Evolutionary conservation across 1,140 invertebrate species (phyloP).

Genomic region (Drosophila subpulchrella): DNA sequence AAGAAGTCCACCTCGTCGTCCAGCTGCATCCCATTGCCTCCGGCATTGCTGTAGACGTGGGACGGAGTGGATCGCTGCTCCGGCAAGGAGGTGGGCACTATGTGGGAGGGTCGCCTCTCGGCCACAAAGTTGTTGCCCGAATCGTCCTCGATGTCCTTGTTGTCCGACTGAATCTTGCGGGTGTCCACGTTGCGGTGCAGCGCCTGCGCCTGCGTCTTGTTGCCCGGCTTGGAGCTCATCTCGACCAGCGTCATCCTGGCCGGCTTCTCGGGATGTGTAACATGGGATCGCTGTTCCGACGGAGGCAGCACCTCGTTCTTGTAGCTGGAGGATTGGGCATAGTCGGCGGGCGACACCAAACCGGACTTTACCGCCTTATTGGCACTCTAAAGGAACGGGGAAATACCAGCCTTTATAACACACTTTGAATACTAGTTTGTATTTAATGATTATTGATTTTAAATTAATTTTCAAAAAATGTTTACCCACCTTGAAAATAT

Average conservation of each 20-base stretch:
- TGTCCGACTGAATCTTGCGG: conserved; percentile 84
- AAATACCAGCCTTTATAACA: neutral
- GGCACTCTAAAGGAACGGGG: conserved; percentile 42
- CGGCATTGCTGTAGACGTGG: conserved; percentile 83
- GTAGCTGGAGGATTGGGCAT: conserved; percentile 56
- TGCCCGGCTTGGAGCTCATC: conserved; percentile 23
- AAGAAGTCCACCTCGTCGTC: conserved; percentile 80
- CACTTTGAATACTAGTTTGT: neutral
- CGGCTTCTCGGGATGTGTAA: neutral
- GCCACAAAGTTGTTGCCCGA: conserved; percentile 82
- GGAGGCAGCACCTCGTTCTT: conserved; percentile 71
- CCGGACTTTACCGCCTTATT: conserved; percentile 71
- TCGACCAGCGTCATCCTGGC: conserved; percentile 20
- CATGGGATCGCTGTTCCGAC: conserved; percentile 13
- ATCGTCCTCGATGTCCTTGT: conserved; percentile 83
- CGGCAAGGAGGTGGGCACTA: conserved; percentile 77
- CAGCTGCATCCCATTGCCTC: conserved; percentile 79
- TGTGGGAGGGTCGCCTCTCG: conserved; percentile 58
- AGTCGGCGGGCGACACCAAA: conserved; percentile 49
- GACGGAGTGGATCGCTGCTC: conserved; percentile 76
- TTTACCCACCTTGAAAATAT: too few relatives aligned
- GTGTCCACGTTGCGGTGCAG: conserved; percentile 76
- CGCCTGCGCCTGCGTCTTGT: conserved; percentile 62
- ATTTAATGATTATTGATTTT: too few relatives aligned
- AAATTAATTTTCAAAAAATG: too few relatives aligned